A percentile compares a stretch with the other conserved stretches of the same genome.
Conservation (phyloP, 2,113 vertebrate species). For the Colistium nudipinnis region DNA sequence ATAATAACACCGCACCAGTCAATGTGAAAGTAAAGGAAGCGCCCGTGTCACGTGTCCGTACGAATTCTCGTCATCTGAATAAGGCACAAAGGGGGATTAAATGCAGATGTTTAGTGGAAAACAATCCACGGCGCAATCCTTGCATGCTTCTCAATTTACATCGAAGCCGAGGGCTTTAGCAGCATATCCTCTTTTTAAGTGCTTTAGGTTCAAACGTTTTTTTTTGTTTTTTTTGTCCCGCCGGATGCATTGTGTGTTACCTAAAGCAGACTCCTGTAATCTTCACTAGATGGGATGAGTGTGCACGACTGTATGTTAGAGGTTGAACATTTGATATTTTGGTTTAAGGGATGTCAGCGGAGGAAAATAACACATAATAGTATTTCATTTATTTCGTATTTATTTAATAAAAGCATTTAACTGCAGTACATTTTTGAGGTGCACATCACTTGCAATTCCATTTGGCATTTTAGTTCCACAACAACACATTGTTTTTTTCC, state of each 20-base stretch:
- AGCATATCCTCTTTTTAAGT: conserved; percentile 54
- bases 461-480: too few species aligned
- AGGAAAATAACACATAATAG: conserved; percentile 4
- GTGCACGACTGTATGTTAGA: neutral
- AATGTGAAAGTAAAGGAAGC: conserved; percentile 18
- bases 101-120: conserved; percentile 63
- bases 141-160: conserved; percentile 47
- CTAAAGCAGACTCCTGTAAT: conserved; percentile 29
- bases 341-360: neutral
- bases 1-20: conserved; percentile 27
- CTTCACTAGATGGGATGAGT: conserved; percentile 12
- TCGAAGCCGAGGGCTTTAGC: conserved; percentile 57
- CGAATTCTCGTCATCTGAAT: conserved; percentile 46
- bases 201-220: conserved; percentile 39
- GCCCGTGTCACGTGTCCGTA: conserved; percentile 9
- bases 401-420: too few species aligned
- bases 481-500: too few species aligned
- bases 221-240: neutral
- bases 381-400: too few species aligned
- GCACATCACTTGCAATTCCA: too few species aligned
- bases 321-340: neutral
- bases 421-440: too few species aligned
- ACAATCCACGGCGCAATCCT: conserved; percentile 54
- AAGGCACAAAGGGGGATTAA: conserved; percentile 56
- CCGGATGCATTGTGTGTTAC: conserved; percentile 31